phyloP scores from a whole-genome alignment of 64 coral and sea anemone species.

The Catalaphyllia jardinei region DNA sequence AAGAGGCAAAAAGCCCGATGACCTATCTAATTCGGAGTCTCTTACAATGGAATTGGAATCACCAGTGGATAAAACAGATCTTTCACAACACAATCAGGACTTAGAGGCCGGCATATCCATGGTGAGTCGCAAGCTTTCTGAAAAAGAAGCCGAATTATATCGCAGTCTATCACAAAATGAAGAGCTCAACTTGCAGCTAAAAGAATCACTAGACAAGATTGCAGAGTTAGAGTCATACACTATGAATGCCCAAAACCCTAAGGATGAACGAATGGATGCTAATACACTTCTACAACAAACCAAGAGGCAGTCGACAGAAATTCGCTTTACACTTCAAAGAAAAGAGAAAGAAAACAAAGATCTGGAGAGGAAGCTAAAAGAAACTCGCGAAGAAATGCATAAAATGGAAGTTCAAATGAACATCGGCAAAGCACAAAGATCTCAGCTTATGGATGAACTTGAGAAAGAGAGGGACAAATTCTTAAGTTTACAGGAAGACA shows the following conservation, averaged over 20 bases:
- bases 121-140: background rate
- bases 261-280: background rate
- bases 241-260: background rate
- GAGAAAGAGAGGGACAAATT: background rate
- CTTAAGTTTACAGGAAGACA: background rate
- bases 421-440: background rate
- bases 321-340: slow-evolving; percentile 17
- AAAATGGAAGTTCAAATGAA: slow-evolving; percentile 28
- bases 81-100: background rate
- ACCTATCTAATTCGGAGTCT: background rate
- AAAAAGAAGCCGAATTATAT: background rate
- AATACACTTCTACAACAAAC: slow-evolving; percentile 19
- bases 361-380: slow-evolving; percentile 22
- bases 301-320: slow-evolving; percentile 16
- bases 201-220: slow-evolving; percentile 22
- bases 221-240: slow-evolving; percentile 13
- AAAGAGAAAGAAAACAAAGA: slow-evolving; percentile 34
- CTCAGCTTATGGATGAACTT: background rate
- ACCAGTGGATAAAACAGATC: background rate
- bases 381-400: slow-evolving; percentile 28
- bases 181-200: slow-evolving; percentile 25
- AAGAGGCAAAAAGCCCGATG: background rate
- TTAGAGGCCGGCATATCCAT: slow-evolving; percentile 1
- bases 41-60: background rate
- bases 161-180: background rate